Base-by-base conservation (phyloP, 2,888 invertebrate species). In the Mystacides longicornis region DNA sequence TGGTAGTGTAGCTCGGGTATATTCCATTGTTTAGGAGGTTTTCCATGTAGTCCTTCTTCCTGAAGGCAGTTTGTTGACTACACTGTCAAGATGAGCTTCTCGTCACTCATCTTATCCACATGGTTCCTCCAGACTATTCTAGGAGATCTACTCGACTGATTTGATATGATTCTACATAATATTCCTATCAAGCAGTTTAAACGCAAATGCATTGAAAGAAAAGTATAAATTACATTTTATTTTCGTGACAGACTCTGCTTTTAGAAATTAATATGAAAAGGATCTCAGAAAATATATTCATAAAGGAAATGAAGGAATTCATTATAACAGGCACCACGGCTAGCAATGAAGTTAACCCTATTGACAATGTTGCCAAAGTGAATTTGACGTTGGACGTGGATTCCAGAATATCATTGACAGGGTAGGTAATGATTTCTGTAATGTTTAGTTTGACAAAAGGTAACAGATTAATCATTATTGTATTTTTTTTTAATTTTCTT, bases 391-490 rank as follows among this genome's bases (percentile, higher is more conserved):
- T 72, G 31, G 65, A 61, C 18, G 63, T 66, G 19, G 69, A 71
- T 50, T 69, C 69, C 18, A 69, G 69, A 56, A 63, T 74, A 33
- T 64, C 64, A 18, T 66, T 75, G 20, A 66, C 65, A 45, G 74
- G 74, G 74, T 74, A 64, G 64, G 19, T 45, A 7, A 7, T n/a
- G 9, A 23, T 11, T 22, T 23, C n/a, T n/a, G n/a, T n/a, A n/a
- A n/a, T n/a, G n/a, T n/a, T n/a, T n/a, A n/a, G n/a, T n/a, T n/a
- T n/a, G n/a, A n/a, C n/a, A n/a, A n/a, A n/a, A n/a, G n/a, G n/a
- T n/a, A n/a, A 14, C 31, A 31, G 31, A 14, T 31, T 31, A 31
- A 9, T 9, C 14, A 7, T 14, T 31, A 31, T 14, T 31, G 31
- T 9, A 9, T 9, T 9, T 7, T 31, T 14, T 14, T 31, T 14